Base-by-base conservation (phyloP, 2,888 invertebrate genomes). In the Ophion costatus region DNA sequence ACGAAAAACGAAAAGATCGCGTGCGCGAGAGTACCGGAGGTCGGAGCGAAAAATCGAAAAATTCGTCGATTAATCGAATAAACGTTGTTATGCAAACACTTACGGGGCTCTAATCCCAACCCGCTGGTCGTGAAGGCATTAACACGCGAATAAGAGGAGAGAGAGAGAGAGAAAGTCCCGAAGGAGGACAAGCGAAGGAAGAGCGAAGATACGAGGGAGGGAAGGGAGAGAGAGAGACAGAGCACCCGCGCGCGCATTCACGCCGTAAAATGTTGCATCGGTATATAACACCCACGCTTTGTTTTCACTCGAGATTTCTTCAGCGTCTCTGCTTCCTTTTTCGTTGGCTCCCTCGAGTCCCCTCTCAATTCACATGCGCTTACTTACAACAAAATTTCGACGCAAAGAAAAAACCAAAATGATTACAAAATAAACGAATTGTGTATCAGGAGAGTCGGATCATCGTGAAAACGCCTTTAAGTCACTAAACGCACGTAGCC, bases 231-330 rank as follows among this genome's bases (percentile, higher is more conserved):
- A 74, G 51, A 61, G 59, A 67, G 67, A 63, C 67, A 80, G 80
- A 75, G 69, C 64, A 78, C 24, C 67, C 69, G 82, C 82, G 82
- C 78, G 82, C 82, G 79, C 82, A 78, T 74, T 79, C 73, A 83
- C 82, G 56, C 82, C 33, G 78, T 74, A 84, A 57, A 84, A 81
- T 20, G 51, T 79, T 69, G 82, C 75, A 79, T 82, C 56, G 75
- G 79, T 82, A 64, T 80, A 64, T 51, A 73, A 76, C 84, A 85
- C 84, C 82, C 84, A 85, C 84, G 84, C 84, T 84, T 85, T 82
- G 82, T 82, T 84, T 84, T 84, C 82, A 82, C 78, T 22, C n/a
- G 22, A 59, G n/a, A 33, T 24, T n/a, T 24, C 38, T 63, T n/a
- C 69, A 51, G 51, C 51, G 51, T 51, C 20, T 9, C 22, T 71